These are phyloP conservation scores for Pterois miles DNA, from an alignment of 2,797 vertebrate genomes.

Conservation along the genomic window DNA sequence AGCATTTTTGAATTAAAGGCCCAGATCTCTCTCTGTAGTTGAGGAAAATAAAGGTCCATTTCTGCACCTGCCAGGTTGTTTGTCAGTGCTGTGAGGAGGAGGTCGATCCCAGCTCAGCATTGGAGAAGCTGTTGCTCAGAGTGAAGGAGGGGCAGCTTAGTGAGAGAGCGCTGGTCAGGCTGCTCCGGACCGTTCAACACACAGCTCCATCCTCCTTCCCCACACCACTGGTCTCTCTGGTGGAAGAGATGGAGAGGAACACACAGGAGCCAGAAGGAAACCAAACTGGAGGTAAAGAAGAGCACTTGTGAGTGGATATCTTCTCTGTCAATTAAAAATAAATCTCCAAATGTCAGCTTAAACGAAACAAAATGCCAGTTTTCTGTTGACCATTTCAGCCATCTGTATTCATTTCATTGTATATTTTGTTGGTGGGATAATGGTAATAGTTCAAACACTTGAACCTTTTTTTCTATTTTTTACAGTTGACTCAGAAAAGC, in stretches of 20 bases:
- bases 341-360: neutral
- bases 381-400: neutral
- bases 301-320: neutral
- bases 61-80: conserved; percentile 78
- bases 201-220: conserved; percentile 56
- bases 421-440: neutral
- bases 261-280: neutral
- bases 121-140: conserved; percentile 78
- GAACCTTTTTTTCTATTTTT: neutral
- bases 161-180: conserved; percentile 76
- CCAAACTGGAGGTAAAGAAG: conserved; percentile 39
- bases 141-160: conserved; percentile 80
- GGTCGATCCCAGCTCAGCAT: conserved; percentile 69
- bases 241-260: conserved; percentile 62
- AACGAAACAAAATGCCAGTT: neutral
- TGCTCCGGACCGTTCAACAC: conserved; percentile 78
- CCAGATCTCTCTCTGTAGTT: neutral
- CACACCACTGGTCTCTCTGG: conserved; percentile 71
- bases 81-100: conserved; percentile 83
- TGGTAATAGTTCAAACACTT: too few relatives aligned
- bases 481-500: conserved; percentile 17
- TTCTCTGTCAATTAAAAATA: neutral
- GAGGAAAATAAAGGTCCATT: neutral
- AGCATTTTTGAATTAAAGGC: neutral
- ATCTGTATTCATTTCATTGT: neutral